Evolutionary conservation across 2,113 vertebrate genomes (phyloP), one percentile per base, ranked within the genome.

Genomic region (Oncorhynchus mykiss): DNA sequence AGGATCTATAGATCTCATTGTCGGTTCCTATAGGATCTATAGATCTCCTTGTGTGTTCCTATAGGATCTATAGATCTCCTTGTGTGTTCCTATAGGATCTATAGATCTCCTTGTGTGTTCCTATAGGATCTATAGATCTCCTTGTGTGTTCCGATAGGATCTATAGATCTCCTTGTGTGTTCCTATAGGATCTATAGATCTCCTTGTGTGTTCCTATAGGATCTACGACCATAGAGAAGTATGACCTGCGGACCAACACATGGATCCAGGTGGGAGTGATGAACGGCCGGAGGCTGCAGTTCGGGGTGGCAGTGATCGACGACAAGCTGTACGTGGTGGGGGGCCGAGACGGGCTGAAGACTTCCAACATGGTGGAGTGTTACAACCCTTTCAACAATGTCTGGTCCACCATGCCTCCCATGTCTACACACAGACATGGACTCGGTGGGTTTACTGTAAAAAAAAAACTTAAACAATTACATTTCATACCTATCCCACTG

Each of bases 361-460:
- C 98, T 0, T 96, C 96, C 39, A 99, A 99, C 86, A 98, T 95
- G 20, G 96, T 99, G 20, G 98, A 99, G 86, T 98, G 96, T 81
- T 99, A 97, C 87, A 98, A 97, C 80, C 96, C 98, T 0, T 1
- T 94, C 77, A 94, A 80, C 77, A 98, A 98, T 91, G 91, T 94
- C 1, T 99, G 98, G 98, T 95, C 94, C 11, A 89, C 96, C 67
- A 98, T 99, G 97, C 96, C 97, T 22, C 96, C 98, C 0, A 99
- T 99, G 98, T 99, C 97, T 69, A 99, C 97, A 0, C 97, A 99
- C 87, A 94, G 97, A 73, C 98, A 99, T 0, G 97, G 98, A 22
- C 91, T 99, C 79, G 97, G 98, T 99, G 90, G 82, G 91, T 84
- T 70, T 20, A 39, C 11, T 97, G 29, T 31, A 31, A 31, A 31